Conservation (phyloP, 2,113 vertebrate species). For the Aleadryas rufinucha region DNA sequence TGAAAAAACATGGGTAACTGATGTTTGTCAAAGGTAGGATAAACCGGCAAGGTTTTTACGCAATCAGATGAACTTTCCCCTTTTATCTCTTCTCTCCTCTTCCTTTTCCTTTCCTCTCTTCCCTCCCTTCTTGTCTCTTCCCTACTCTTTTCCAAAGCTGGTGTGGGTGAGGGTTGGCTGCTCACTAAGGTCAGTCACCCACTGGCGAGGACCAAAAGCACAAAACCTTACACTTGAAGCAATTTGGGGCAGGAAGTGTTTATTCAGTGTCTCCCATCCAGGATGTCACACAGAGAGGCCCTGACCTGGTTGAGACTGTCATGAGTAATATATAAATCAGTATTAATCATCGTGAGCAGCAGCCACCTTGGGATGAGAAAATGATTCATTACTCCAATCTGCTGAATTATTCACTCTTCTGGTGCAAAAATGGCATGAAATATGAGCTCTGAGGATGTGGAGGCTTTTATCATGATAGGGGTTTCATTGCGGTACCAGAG, state of each 20-base stretch:
- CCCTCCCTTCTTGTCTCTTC: not conserved
- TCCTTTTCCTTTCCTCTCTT: not conserved
- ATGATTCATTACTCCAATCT: conserved; percentile 67
- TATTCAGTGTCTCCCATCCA: not conserved
- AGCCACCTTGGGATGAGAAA: conserved; percentile 63
- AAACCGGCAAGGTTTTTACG: not conserved
- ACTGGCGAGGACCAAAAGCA: not conserved
- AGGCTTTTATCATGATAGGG: conserved; percentile 16
- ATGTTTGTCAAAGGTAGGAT: not conserved
- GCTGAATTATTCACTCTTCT: conserved; percentile 67
- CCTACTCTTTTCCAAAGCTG: not conserved
- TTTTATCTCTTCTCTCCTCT: not conserved
- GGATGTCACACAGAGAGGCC: not conserved
- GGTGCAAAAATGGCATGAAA: conserved; percentile 65
- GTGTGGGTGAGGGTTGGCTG: not conserved
- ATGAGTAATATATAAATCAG: conserved; percentile 59
- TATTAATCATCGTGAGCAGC: conserved; percentile 53
- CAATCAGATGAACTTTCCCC: not conserved
- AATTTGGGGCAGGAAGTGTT: conserved; percentile 3
- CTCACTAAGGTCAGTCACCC: not conserved
- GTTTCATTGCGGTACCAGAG: not conserved
- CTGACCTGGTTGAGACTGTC: conserved; percentile 38
- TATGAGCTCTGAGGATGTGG: conserved; percentile 44
- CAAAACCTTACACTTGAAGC: not conserved
- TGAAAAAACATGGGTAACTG: not conserved